Conservation (phyloP, 2,888 invertebrate genomes). For the Sturmia bella region DNA sequence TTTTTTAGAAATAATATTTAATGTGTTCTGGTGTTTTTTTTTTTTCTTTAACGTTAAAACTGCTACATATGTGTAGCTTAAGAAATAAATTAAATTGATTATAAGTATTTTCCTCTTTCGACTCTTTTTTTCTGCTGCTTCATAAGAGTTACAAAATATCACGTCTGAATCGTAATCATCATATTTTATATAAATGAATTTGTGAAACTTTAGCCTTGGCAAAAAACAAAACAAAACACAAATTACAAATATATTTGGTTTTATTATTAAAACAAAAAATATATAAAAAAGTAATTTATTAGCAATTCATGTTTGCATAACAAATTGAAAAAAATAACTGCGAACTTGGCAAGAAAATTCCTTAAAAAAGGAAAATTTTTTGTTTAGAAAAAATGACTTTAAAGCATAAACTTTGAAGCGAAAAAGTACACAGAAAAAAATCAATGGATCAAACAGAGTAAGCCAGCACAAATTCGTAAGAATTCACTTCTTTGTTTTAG, state of each 20-base stretch:
- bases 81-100: slow-evolving; percentile 4
- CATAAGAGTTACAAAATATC: neutral
- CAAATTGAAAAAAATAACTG: neutral
- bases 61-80: neutral
- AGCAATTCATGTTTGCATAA: slow-evolving; percentile 13
- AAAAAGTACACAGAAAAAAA: too few relatives aligned
- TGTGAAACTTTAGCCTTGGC: slow-evolving; percentile 9
- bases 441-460: too few relatives aligned
- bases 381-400: neutral
- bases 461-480: too few relatives aligned
- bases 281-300: neutral
- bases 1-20: neutral
- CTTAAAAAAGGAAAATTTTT: neutral
- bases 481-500: too few relatives aligned
- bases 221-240: neutral
- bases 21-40: too few relatives aligned
- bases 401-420: too few relatives aligned
- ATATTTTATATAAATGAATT: slow-evolving; percentile 13
- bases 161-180: slow-evolving; percentile 7
- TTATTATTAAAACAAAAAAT: neutral
- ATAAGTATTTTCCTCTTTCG: neutral
- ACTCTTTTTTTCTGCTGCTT: neutral
- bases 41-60: neutral
- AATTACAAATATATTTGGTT: neutral
- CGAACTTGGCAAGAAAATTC: neutral